phyloP scores from a whole-genome alignment of 2,888 invertebrate species.

The Zhengitettix transpicula region DNA sequence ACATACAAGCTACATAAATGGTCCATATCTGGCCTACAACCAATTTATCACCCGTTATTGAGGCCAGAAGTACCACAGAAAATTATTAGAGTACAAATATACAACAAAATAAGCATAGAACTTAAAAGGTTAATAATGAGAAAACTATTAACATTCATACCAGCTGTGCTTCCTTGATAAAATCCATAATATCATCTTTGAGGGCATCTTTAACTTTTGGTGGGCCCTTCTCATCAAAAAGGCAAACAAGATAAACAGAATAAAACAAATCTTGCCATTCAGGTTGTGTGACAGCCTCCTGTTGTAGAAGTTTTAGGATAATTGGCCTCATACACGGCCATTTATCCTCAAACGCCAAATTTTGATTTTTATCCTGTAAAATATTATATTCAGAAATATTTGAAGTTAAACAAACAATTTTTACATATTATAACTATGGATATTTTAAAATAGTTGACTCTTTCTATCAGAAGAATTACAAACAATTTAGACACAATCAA shows the following conservation, averaged over 20 bases:
- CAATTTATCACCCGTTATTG: background rate
- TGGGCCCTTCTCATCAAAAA: slow-evolving; percentile 95
- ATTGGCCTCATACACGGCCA: slow-evolving; percentile 93
- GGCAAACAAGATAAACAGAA: slow-evolving; percentile 84
- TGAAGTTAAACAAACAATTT: too few relatives aligned
- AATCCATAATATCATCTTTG: slow-evolving; percentile 82
- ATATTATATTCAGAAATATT: too few relatives aligned
- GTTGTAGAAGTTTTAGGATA: slow-evolving; percentile 81
- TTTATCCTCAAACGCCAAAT: slow-evolving; percentile 78
- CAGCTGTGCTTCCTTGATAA: slow-evolving; percentile 82
- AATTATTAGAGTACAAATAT: background rate
- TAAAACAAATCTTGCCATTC: slow-evolving; percentile 99
- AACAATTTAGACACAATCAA: too few relatives aligned
- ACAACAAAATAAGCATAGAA: too few relatives aligned
- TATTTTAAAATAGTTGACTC: too few relatives aligned
- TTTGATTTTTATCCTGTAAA: slow-evolving; percentile 56
- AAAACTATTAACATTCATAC: slow-evolving; percentile 21
- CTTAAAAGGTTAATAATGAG: too few relatives aligned
- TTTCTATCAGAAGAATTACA: too few relatives aligned
- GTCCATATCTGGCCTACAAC: background rate
- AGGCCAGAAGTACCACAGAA: background rate
- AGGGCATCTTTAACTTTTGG: slow-evolving; percentile 75
- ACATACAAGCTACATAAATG: background rate
- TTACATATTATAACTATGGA: too few relatives aligned
- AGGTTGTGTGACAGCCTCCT: slow-evolving; percentile 78